phyloP scores from a whole-genome alignment of 2,888 invertebrate species.

The Heliconius ismenius region DNA sequence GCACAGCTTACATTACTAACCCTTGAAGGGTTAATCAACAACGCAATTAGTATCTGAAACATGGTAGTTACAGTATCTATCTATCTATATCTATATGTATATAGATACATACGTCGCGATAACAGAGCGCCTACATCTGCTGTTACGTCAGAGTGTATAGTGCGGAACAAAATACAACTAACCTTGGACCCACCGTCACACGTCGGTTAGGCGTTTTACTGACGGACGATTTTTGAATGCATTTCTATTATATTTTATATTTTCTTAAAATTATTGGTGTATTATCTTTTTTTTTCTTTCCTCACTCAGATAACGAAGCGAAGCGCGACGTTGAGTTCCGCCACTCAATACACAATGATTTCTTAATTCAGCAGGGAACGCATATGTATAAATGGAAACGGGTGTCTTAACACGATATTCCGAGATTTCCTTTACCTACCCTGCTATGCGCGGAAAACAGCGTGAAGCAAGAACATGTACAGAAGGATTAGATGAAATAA shows the following conservation, averaged over 20 bases:
- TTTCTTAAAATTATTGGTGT: not conserved
- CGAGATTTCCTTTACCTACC: too few relatives aligned
- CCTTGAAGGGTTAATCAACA: slow-evolving; percentile 31
- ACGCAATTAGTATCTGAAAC: slow-evolving; percentile 34
- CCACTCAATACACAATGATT: too few relatives aligned
- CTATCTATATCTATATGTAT: too few relatives aligned
- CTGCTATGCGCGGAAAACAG: too few relatives aligned
- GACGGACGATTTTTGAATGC: slow-evolving; percentile 23
- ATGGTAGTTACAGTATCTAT: slow-evolving; percentile 32
- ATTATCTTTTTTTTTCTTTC: not conserved
- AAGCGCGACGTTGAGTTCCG: too few relatives aligned
- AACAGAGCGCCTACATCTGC: slow-evolving; percentile 62
- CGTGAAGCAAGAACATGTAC: too few relatives aligned
- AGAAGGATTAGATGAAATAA: too few relatives aligned
- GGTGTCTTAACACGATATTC: too few relatives aligned
- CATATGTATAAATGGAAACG: too few relatives aligned
- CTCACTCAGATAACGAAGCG: too few relatives aligned
- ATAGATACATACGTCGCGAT: slow-evolving; percentile 43
- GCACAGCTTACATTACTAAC: not conserved
- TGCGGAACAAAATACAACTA: slow-evolving; percentile 75
- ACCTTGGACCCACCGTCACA: slow-evolving; percentile 69
- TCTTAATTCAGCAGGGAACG: too few relatives aligned
- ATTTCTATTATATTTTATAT: not conserved
- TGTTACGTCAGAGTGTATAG: slow-evolving; percentile 68
- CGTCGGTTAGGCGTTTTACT: slow-evolving; percentile 26